phyloP scores from a whole-genome alignment of 2,888 invertebrate species.

The Rhagonycha fulva region DNA sequence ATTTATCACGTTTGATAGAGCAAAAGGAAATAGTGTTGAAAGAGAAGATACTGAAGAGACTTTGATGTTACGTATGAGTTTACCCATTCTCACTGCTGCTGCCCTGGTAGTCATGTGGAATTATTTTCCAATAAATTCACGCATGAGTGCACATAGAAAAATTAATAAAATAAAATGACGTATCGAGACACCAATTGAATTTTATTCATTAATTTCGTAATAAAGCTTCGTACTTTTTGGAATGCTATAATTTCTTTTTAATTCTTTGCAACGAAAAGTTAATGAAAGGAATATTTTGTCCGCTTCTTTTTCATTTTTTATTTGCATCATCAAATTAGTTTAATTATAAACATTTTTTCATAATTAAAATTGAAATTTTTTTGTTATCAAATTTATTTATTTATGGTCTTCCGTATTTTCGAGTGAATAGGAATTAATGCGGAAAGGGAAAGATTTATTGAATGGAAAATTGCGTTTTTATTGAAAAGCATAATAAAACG shows the following conservation, averaged over 20 bases:
- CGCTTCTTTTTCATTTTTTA: not conserved
- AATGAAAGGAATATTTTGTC: not conserved
- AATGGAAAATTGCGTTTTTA: not conserved
- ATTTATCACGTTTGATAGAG: not conserved
- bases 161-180: not conserved
- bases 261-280: not conserved
- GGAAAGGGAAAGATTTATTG: not conserved
- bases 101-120: slow-evolving; percentile 64
- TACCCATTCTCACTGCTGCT: slow-evolving; percentile 53
- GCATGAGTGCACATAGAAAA: slow-evolving; percentile 50
- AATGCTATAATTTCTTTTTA: not conserved
- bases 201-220: not conserved
- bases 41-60: slow-evolving; percentile 42
- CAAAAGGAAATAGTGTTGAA: slow-evolving; percentile 48
- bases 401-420: not conserved
- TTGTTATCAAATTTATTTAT: not conserved
- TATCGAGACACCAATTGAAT: not conserved
- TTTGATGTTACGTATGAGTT: not conserved
- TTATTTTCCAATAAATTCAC: slow-evolving; percentile 70
- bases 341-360: not conserved
- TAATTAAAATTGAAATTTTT: not conserved
- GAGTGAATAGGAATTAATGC: not conserved
- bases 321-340: not conserved
- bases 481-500: not conserved
- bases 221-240: not conserved